Evolutionary conservation across 2,888 invertebrate genomes (phyloP).

Genomic region (Cerceris ruficornis): DNA sequence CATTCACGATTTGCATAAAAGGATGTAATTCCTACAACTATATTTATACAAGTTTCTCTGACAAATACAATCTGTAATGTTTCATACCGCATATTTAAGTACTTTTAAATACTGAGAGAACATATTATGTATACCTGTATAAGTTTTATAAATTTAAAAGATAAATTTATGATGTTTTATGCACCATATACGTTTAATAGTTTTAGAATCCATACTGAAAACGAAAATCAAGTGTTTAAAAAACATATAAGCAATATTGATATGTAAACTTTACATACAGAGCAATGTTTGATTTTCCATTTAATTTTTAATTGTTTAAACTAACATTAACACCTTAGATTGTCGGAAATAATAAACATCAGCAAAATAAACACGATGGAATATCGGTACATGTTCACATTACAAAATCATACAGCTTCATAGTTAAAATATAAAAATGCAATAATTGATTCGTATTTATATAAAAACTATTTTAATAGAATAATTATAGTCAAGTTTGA

Average conservation of each 20-base stretch:
- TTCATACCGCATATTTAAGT: slow-evolving; percentile 10
- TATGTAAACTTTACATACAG: slow-evolving; percentile 15
- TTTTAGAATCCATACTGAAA: background rate
- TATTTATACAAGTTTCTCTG: no score
- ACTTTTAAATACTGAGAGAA: slow-evolving; percentile 12
- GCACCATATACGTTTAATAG: no score
- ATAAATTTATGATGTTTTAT: background rate
- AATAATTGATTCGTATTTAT: background rate
- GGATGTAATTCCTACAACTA: no score
- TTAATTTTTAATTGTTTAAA: background rate
- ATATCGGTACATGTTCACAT: slow-evolving; percentile 6
- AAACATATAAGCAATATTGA: slow-evolving; percentile 13
- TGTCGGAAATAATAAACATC: background rate
- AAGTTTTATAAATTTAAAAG: background rate
- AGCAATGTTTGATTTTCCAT: slow-evolving; percentile 14
- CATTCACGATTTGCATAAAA: no score
- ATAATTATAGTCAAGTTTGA: background rate
- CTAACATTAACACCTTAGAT: background rate
- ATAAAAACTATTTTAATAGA: background rate
- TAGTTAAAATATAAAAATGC: background rate
- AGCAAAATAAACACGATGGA: slow-evolving; percentile 6
- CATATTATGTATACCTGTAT: background rate
- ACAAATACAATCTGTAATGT: background rate
- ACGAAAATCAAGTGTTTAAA: background rate
- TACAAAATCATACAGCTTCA: slow-evolving; percentile 5